A percentile compares a stretch with the other conserved stretches of the same genome.
phyloP scores from a whole-genome alignment of 92 coral and sea anemone genomes.

The Epizoanthus stellaris region DNA sequence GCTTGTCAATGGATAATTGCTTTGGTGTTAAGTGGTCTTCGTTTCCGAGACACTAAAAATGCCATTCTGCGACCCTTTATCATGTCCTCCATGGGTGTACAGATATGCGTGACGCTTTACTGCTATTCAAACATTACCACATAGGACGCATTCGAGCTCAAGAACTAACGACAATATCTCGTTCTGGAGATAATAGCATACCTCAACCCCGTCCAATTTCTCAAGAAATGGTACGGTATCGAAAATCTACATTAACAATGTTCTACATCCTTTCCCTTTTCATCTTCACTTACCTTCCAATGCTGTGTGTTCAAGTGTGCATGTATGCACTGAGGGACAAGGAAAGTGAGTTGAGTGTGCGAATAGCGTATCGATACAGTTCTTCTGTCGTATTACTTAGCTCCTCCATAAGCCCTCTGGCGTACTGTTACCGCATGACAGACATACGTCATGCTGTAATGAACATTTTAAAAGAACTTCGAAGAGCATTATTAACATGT shows the following conservation, averaged over 20 bases:
- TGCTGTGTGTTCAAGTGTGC: not conserved
- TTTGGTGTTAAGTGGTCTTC: not conserved
- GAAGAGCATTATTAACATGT: not conserved
- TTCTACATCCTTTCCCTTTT: not conserved
- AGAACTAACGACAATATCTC: constrained; percentile 1
- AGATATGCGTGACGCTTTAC: not conserved
- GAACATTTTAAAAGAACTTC: not conserved
- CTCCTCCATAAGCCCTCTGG: not conserved
- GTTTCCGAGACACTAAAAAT: not conserved
- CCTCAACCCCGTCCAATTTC: not conserved
- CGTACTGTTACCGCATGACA: constrained; percentile 14
- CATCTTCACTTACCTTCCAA: not conserved
- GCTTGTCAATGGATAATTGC: not conserved
- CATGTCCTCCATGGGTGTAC: not conserved
- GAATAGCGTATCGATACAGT: not conserved
- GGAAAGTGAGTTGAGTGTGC: not conserved
- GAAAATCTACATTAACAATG: not conserved
- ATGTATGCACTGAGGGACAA: not conserved
- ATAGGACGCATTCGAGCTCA: constrained; percentile 3
- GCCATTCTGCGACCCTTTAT: not conserved
- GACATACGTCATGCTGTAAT: not conserved
- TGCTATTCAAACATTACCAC: constrained; percentile 2
- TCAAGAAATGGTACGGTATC: not conserved
- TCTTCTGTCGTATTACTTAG: not conserved
- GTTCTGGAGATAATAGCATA: not conserved